phyloP scores from a whole-genome alignment of 2,888 invertebrate species.

The Eupithecia subumbrata region DNA sequence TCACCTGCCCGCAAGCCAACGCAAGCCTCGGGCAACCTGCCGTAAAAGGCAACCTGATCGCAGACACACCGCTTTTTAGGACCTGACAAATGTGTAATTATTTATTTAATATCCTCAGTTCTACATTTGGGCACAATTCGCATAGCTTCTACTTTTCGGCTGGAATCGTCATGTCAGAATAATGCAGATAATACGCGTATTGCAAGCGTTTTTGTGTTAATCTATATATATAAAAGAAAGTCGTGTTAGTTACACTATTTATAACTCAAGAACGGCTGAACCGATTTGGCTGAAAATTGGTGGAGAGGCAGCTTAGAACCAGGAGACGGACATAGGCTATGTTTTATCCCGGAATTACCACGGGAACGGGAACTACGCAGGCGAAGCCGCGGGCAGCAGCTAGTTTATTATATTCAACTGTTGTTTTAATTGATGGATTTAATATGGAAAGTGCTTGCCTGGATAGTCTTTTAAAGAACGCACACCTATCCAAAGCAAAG shows the following conservation, averaged over 20 bases:
- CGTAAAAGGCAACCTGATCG: conserved; percentile 74
- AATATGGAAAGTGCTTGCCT: conserved; percentile 32
- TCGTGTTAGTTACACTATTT: too few species aligned
- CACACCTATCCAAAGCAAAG: too few species aligned
- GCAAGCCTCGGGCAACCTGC: conserved; percentile 57
- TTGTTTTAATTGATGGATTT: conserved; percentile 59
- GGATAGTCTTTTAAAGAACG: too few species aligned
- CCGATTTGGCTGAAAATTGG: too few species aligned
- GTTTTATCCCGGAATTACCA: too few species aligned
- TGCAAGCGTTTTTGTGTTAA: conserved; percentile 52
- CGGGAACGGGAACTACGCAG: too few species aligned
- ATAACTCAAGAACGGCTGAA: too few species aligned
- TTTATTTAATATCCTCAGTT: conserved; percentile 80
- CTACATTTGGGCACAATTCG: conserved; percentile 79
- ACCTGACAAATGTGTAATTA: conserved; percentile 84
- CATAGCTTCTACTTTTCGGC: conserved; percentile 71
- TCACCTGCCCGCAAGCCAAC: conserved; percentile 69
- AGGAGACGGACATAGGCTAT: too few species aligned
- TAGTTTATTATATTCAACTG: conserved; percentile 60
- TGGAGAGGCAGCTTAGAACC: too few species aligned
- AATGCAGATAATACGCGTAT: conserved; percentile 54
- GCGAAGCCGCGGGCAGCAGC: too few species aligned
- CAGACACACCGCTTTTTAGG: conserved; percentile 78
- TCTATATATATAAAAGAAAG: too few species aligned
- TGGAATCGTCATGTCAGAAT: conserved; percentile 53